Evolutionary conservation across 2,113 vertebrate species (phyloP).

Genomic region (Hippocampus guttulatus): DNA sequence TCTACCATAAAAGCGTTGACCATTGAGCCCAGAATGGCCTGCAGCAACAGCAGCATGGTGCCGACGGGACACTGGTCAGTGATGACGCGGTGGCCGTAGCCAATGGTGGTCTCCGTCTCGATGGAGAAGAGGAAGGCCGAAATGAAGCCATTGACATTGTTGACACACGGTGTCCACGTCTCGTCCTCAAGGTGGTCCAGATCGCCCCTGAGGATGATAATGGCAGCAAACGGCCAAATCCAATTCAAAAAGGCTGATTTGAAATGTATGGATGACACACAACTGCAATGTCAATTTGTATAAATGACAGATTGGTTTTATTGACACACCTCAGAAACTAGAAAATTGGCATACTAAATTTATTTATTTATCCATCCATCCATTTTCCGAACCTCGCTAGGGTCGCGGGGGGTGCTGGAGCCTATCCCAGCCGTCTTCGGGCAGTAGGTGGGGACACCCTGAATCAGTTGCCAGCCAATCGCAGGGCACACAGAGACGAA

Average conservation of each 20-base stretch:
- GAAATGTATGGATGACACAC: too few species aligned
- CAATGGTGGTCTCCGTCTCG: slow-evolving; percentile 95
- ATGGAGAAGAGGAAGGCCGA: slow-evolving; percentile 97
- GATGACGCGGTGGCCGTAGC: slow-evolving; percentile 93
- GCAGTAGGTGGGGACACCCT: too few species aligned
- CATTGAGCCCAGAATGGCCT: slow-evolving; percentile 96
- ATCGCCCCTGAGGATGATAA: slow-evolving; percentile 73
- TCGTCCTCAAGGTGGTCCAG: slow-evolving; percentile 91
- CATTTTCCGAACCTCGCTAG: too few species aligned
- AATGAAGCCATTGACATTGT: slow-evolving; percentile 94
- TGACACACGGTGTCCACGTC: slow-evolving; percentile 91
- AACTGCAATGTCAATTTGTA: too few species aligned
- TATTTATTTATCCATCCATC: too few species aligned
- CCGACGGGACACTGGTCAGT: slow-evolving; percentile 94
- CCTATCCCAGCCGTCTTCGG: too few species aligned
- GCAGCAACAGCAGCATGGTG: slow-evolving; percentile 88
- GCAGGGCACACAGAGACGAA: too few species aligned
- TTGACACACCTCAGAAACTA: too few species aligned
- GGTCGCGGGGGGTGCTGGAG: too few species aligned
- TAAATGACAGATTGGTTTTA: too few species aligned
- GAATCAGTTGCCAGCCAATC: too few species aligned
- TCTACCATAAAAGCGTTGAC: slow-evolving; percentile 96
- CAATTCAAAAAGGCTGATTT: not conserved
- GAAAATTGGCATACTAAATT: too few species aligned
- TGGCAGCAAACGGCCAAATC: not conserved